These are phyloP conservation scores for Gymnoscopelus microlampas DNA, from an alignment of 2,797 vertebrate genomes.

Conservation along the genomic window DNA sequence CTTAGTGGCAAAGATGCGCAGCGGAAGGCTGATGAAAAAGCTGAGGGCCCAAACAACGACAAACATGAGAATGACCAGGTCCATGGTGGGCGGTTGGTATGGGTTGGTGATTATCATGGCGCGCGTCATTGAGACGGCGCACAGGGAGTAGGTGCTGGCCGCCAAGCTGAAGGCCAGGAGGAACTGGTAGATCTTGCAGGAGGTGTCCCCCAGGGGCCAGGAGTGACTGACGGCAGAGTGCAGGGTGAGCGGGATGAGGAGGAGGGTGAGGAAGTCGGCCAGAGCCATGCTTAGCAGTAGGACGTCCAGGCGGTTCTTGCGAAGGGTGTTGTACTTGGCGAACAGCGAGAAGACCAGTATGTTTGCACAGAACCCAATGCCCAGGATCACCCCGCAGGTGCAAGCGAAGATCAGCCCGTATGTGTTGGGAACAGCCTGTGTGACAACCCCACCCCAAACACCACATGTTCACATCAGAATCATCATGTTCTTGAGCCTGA, in stretches of 20 bases:
- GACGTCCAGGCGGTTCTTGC: conserved; percentile 80
- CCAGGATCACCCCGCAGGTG: conserved; percentile 79
- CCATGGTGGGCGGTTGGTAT: conserved; percentile 73
- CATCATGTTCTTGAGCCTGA: conserved; percentile 23
- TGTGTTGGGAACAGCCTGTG: conserved; percentile 60
- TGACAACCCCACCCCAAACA: not conserved
- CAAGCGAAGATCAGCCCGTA: conserved; percentile 81
- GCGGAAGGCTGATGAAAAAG: conserved; percentile 79
- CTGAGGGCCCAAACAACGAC: conserved; percentile 78
- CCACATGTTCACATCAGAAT: conserved; percentile 30
- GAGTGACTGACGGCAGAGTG: conserved; percentile 74
- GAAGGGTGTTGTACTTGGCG: conserved; percentile 78
- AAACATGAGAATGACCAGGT: conserved; percentile 76
- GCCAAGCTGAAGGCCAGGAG: conserved; percentile 81
- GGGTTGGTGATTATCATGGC: conserved; percentile 81
- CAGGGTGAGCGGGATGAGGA: conserved; percentile 82
- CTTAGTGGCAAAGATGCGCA: conserved; percentile 77
- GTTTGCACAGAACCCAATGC: conserved; percentile 80
- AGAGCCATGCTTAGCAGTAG: conserved; percentile 83
- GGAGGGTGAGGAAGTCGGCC: conserved; percentile 80
- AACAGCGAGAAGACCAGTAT: conserved; percentile 82
- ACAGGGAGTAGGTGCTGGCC: conserved; percentile 83
- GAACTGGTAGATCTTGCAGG: conserved; percentile 86
- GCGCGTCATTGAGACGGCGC: conserved; percentile 79
- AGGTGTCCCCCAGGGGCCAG: conserved; percentile 78